phyloP scores from a whole-genome alignment of 1,140 invertebrate species.

The Phymastichus coffea region DNA sequence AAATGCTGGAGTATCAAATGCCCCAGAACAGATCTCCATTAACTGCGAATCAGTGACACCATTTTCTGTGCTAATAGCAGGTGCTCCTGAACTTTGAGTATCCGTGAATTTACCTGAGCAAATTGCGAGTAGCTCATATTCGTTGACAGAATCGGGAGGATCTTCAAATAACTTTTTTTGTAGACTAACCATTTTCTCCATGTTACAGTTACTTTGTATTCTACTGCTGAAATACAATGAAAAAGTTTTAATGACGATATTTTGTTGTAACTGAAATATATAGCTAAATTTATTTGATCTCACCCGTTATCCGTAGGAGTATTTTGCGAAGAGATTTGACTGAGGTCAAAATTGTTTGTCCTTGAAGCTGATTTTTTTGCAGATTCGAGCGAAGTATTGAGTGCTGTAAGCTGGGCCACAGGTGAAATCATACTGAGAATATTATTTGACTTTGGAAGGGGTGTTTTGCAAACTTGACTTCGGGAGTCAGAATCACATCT shows the following conservation, averaged over 20 bases:
- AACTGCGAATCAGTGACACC: constrained; percentile 35
- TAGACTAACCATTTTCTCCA: constrained; percentile 38
- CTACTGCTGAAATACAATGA: constrained; percentile 21
- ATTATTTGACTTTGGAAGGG: constrained; percentile 32
- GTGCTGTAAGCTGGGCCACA: constrained; percentile 41
- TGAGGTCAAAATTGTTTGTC: no score
- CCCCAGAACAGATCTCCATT: constrained; percentile 39
- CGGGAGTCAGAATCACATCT: constrained; percentile 4
- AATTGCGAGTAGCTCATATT: constrained; percentile 57
- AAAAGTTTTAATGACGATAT: constrained; percentile 23
- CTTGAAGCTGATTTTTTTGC: constrained; percentile 33
- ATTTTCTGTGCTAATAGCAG: background rate
- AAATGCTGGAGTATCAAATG: constrained; percentile 33
- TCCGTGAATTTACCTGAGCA: constrained; percentile 57
- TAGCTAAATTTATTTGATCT: no score
- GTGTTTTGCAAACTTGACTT: constrained; percentile 37
- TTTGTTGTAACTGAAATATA: background rate
- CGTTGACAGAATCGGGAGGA: constrained; percentile 42
- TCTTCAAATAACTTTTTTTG: constrained; percentile 51
- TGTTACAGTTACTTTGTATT: constrained; percentile 25
- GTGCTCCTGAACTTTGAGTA: constrained; percentile 21
- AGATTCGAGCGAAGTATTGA: constrained; percentile 46
- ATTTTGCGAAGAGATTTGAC: constrained; percentile 11
- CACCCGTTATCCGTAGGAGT: constrained; percentile 26
- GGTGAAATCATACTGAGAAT: constrained; percentile 43